phyloP scores from a whole-genome alignment of 2,113 vertebrate genomes.

The Boulengeromyrus knoepffleri region DNA sequence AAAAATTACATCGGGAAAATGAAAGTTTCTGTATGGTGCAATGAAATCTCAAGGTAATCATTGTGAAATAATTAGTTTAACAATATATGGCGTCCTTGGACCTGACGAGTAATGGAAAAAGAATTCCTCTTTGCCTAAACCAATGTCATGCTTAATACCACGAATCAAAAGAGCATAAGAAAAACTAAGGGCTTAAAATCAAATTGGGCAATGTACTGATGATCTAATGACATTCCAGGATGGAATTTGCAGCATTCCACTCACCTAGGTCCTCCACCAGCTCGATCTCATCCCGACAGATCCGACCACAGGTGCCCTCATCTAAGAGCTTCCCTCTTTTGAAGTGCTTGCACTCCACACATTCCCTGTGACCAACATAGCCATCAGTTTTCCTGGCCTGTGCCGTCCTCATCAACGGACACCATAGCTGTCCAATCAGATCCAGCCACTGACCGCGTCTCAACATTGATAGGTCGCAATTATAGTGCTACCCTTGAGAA shows the following conservation, averaged over 20 bases:
- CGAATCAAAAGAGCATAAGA: not conserved
- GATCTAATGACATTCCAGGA: too few relatives aligned
- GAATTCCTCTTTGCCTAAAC: not conserved
- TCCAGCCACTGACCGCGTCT: not conserved
- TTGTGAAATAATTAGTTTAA: not conserved
- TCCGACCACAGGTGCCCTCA: conserved; percentile 70
- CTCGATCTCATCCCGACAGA: conserved; percentile 83
- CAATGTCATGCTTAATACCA: not conserved
- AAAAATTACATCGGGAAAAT: not conserved
- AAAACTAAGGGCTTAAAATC: not conserved
- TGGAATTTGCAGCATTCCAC: not conserved
- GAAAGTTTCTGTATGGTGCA: not conserved
- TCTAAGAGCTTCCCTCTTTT: conserved; percentile 70
- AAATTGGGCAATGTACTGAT: not conserved
- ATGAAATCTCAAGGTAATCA: not conserved
- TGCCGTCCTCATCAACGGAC: not conserved
- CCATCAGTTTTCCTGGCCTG: not conserved
- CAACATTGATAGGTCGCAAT: not conserved
- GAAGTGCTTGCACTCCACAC: conserved; percentile 93
- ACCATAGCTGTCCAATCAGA: not conserved
- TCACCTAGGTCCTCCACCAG: conserved; percentile 76
- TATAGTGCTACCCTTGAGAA: not conserved
- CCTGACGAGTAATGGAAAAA: not conserved
- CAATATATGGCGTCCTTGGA: not conserved
- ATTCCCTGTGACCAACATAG: conserved; percentile 63